Evolutionary conservation across 1,140 invertebrate genomes (phyloP).

Genomic region (Brachionus koreanus): DNA sequence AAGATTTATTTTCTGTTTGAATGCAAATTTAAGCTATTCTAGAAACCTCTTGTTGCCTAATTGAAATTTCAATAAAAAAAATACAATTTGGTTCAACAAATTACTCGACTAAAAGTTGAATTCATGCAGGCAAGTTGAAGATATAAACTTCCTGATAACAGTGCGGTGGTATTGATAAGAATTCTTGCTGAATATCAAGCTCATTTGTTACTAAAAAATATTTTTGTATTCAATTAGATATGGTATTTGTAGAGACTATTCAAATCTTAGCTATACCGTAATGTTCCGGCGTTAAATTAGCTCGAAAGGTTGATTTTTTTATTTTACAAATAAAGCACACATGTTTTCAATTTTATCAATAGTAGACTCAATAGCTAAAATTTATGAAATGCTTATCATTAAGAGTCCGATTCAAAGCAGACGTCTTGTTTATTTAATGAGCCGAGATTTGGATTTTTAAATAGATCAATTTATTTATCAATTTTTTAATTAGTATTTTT

Average conservation of each 20-base stretch:
- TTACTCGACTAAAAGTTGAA: neutral
- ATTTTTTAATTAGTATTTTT: neutral
- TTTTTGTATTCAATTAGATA: neutral
- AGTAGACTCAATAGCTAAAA: neutral
- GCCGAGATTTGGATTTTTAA: neutral
- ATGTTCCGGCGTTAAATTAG: neutral
- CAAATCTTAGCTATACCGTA: neutral
- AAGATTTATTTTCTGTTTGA: neutral
- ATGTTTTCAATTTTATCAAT: neutral
- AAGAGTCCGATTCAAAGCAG: neutral
- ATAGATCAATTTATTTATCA: neutral
- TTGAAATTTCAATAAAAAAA: neutral
- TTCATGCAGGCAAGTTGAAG: neutral
- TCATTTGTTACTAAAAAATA: neutral
- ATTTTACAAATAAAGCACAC: neutral
- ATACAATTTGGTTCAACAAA: neutral
- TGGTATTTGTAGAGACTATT: neutral
- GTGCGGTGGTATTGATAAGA: neutral
- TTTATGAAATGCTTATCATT: neutral
- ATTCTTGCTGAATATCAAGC: neutral
- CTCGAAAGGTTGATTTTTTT: neutral
- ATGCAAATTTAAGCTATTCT: conserved; percentile 8
- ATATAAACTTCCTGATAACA: neutral
- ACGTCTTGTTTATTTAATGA: neutral
- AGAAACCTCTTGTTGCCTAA: neutral